phyloP scores from a whole-genome alignment of 1,140 invertebrate species.

The Panulirus ornatus region DNA sequence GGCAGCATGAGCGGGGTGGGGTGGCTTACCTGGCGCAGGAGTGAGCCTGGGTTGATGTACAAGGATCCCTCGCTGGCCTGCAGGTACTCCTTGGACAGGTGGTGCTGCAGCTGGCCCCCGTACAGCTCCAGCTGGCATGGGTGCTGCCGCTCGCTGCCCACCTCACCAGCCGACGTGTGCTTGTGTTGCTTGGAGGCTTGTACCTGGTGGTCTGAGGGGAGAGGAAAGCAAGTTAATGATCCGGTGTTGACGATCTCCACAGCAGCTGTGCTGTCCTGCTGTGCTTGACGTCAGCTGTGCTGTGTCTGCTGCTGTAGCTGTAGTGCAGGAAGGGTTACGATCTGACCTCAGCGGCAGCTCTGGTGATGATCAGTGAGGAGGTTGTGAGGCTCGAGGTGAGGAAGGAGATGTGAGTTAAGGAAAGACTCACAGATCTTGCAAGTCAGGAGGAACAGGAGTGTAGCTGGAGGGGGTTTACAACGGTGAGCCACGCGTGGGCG shows the following conservation, averaged over 20 bases:
- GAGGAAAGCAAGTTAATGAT: not conserved
- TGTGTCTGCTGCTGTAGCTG: not conserved
- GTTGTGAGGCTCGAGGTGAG: not conserved
- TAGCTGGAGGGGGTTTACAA: too few species aligned
- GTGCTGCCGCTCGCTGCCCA: not conserved
- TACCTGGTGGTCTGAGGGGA: conserved; percentile 21
- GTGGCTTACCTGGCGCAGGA: conserved; percentile 28
- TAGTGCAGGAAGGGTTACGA: not conserved
- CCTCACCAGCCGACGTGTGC: conserved; percentile 4
- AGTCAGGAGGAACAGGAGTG: too few species aligned
- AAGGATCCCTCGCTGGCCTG: conserved; percentile 38
- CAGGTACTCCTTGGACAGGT: conserved; percentile 25
- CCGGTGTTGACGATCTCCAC: not conserved
- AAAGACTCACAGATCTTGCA: too few species aligned
- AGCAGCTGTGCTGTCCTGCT: too few species aligned
- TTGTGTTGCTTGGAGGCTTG: conserved; percentile 1
- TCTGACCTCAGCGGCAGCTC: too few species aligned
- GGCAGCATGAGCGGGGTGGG: not conserved
- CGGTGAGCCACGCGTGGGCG: too few species aligned
- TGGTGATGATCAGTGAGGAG: not conserved
- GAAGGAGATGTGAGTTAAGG: too few species aligned
- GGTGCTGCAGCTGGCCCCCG: not conserved
- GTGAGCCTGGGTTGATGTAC: conserved; percentile 47
- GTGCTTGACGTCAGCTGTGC: too few species aligned
- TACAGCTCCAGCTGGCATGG: conserved; percentile 19